Evolutionary conservation across 1,140 invertebrate genomes (phyloP).

Genomic region (Chionoecetes opilio): DNA sequence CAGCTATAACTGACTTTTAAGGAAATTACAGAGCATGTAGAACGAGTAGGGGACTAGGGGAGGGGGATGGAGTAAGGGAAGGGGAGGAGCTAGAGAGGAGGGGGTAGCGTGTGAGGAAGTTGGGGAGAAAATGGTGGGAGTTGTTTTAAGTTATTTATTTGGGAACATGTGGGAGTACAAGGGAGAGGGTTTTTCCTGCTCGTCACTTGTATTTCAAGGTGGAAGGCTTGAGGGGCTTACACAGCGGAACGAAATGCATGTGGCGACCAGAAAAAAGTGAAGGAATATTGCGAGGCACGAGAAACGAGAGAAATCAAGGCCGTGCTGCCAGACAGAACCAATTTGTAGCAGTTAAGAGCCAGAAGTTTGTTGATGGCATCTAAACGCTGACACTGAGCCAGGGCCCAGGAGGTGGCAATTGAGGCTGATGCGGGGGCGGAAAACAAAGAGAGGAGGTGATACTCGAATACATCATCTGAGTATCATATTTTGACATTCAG

Average conservation of each 20-base stretch:
- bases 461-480: not conserved
- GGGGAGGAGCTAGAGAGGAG: not conserved
- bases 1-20: slow-evolving; percentile 3
- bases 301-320: not conserved
- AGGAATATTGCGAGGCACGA: not conserved
- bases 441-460: slow-evolving; percentile 40
- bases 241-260: not conserved
- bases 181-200: not conserved
- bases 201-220: not conserved
- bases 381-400: not conserved
- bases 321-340: not conserved
- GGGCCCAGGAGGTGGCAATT: not conserved
- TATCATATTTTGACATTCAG: not conserved
- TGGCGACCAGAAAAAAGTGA: not conserved
- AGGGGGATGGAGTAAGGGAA: not conserved
- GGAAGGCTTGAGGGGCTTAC: not conserved
- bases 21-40: not conserved
- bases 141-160: slow-evolving; percentile 12
- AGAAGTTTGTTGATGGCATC: not conserved
- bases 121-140: not conserved
- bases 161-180: not conserved
- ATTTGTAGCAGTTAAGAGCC: not conserved
- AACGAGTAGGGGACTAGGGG: not conserved
- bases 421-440: not conserved
- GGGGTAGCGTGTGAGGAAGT: not conserved